These are phyloP conservation scores for Lonchura striata DNA, from an alignment of 2,113 vertebrate species.

Conservation along the genomic window DNA sequence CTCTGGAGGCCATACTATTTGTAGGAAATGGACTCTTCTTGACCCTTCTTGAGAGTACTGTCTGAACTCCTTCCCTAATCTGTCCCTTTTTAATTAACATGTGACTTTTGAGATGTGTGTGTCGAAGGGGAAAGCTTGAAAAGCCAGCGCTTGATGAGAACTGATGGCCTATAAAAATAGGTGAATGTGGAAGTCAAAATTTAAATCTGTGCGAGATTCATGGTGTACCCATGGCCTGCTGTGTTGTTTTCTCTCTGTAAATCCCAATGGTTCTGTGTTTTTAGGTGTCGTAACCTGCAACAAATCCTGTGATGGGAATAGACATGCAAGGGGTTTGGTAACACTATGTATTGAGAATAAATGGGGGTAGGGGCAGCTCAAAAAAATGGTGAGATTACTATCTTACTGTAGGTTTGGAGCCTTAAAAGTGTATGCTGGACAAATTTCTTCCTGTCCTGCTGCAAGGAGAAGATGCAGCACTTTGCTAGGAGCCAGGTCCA, in stretches of 20 bases:
- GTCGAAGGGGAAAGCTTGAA: background rate
- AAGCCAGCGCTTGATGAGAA: fast-evolving
- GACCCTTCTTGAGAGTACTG: background rate
- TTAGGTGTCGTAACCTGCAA: background rate
- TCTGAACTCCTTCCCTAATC: background rate
- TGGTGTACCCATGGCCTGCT: background rate
- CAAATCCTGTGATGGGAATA: fast-evolving
- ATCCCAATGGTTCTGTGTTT: background rate
- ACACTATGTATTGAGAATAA: fast-evolving
- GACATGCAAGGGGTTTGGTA: fast-evolving
- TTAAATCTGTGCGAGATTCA: fast-evolving
- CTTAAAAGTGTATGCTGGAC: too few relatives aligned
- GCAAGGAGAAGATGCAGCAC: fast-evolving
- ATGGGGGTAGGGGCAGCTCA: too few relatives aligned
- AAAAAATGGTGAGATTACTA: fast-evolving
- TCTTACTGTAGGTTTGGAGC: background rate
- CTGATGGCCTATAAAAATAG: background rate
- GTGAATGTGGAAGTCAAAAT: background rate
- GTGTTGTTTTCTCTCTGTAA: background rate
- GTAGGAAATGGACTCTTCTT: background rate
- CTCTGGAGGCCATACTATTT: background rate
- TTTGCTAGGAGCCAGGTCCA: fast-evolving
- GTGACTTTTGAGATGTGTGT: background rate
- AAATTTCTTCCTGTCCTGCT: background rate
- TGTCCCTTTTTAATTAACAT: fast-evolving